Evolutionary conservation across 2,888 invertebrate species (phyloP), one percentile per base, ranked within the genome.

Genomic region (Zeuzera pyrina): DNA sequence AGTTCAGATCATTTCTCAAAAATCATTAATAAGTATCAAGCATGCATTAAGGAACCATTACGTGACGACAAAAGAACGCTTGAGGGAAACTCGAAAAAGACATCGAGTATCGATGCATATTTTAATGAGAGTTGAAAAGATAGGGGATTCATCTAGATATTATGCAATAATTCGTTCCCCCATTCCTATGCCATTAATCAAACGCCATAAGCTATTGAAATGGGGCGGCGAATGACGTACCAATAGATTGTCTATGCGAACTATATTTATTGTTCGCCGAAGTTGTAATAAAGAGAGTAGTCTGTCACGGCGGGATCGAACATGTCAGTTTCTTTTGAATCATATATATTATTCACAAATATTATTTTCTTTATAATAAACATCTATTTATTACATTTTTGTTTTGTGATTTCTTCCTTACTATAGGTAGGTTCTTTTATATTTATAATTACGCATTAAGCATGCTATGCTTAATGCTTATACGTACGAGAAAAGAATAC

Each of bases 211-310:
- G 62, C 71, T 69, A 77, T 73, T 71, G 69, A 70, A 68, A 71
- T 71, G 60, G 79, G 78, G 81, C 70, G 78, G 62, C 48, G 74
- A 76, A 65, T 67, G 65, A 65, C 65, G 59, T 61, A 65, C 63
- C 71, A 61, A 70, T 69, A 62, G 64, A 63, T 68, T 67, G 63
- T 72, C 67, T 71, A 64, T 65, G 40, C 53, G 57, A 59, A 61
- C 62, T 57, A 55, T 57, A 56, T 67, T 69, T 63, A 68, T 66
- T 59, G 57, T 59, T 52, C 49, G 57, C 49, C 54, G 10, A 10
- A n/a, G 24, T 1, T 10, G 24, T 24, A 24, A 24, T 5, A 10
- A 10, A 10, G 4, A 24, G 5, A n/a, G 24, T 24, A n/a, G 24
- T 24, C 19, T 19, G 6, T 7, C n/a, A 22, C 11, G 22, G 22